Conservation (phyloP, 2,888 invertebrate genomes). For the Calliopum simillimum region DNA sequence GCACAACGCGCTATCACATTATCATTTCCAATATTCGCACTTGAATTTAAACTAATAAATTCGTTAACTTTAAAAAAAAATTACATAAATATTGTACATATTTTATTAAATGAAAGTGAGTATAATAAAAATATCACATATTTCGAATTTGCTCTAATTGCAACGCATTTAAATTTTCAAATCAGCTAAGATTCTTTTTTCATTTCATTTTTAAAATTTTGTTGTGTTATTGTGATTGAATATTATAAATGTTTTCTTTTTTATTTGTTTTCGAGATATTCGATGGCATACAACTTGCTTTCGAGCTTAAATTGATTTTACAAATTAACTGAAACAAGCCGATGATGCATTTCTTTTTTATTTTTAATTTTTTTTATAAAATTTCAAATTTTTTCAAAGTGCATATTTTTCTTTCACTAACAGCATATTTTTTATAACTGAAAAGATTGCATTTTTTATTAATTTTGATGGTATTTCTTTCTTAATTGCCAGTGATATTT, state of each 20-base stretch:
- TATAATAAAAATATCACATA: conserved; percentile 31
- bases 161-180: conserved; percentile 31
- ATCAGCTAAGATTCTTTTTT: conserved; percentile 22
- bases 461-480: too few species aligned
- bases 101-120: not conserved
- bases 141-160: conserved; percentile 28
- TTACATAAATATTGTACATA: conserved; percentile 20
- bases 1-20: conserved; percentile 41
- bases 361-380: conserved; percentile 27
- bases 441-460: too few species aligned
- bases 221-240: conserved; percentile 10
- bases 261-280: conserved; percentile 29
- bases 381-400: not conserved
- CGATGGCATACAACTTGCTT: conserved; percentile 49
- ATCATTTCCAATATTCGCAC: not conserved
- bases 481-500: too few species aligned
- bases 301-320: conserved; percentile 47
- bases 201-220: conserved; percentile 18
- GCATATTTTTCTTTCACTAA: not conserved
- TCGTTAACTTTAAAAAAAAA: conserved; percentile 38
- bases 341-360: conserved; percentile 48
- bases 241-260: not conserved
- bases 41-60: conserved; percentile 37
- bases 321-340: conserved; percentile 52
- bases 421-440: too few species aligned